A percentile compares a stretch with the other conserved stretches of the same genome.
These are phyloP conservation scores for Scaptomyza montana DNA, from an alignment of 1,140 invertebrate genomes.

Conservation along the genomic window DNA sequence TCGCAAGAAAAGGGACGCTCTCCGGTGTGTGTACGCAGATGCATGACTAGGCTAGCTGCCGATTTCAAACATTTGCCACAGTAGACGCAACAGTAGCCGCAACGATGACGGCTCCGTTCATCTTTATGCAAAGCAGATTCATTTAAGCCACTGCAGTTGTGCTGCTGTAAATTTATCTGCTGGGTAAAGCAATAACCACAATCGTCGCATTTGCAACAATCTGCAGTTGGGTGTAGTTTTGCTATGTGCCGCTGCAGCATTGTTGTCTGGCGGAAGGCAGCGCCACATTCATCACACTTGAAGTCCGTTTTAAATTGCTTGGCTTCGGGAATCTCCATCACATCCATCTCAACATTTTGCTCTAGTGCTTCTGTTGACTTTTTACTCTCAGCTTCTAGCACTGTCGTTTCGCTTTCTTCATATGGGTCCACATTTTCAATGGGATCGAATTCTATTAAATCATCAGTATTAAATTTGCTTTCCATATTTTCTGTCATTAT, in stretches of 20 bases:
- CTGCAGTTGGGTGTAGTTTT: conserved; percentile 24
- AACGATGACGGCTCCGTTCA: conserved; percentile 11
- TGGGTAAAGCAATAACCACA: conserved; percentile 49
- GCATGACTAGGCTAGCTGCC: conserved; percentile 80
- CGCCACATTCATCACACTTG: conserved; percentile 61
- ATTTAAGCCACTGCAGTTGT: conserved; percentile 26
- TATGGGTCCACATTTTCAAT: conserved; percentile 20
- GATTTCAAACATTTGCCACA: conserved; percentile 56
- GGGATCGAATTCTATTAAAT: conserved; percentile 45
- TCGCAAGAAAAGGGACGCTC: conserved; percentile 98
- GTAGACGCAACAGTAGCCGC: conserved; percentile 52
- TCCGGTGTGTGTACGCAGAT: conserved; percentile 98
- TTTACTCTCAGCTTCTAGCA: background rate
- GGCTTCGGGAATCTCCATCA: too few relatives aligned
- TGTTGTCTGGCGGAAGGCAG: conserved; percentile 45
- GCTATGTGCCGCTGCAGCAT: conserved; percentile 52
- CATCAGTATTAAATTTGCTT: background rate
- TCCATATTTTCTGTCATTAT: background rate
- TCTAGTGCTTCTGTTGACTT: background rate
- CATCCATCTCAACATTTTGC: too few relatives aligned
- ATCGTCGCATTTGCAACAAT: conserved; percentile 31
- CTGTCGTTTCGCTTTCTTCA: conserved; percentile 20
- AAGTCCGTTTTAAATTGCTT: background rate
- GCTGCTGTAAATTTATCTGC: conserved; percentile 14
- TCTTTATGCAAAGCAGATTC: too few relatives aligned